A percentile compares a stretch with the other conserved stretches of the same genome.
phyloP scores from a whole-genome alignment of 2,888 invertebrate genomes.

The Lypha dubia region DNA sequence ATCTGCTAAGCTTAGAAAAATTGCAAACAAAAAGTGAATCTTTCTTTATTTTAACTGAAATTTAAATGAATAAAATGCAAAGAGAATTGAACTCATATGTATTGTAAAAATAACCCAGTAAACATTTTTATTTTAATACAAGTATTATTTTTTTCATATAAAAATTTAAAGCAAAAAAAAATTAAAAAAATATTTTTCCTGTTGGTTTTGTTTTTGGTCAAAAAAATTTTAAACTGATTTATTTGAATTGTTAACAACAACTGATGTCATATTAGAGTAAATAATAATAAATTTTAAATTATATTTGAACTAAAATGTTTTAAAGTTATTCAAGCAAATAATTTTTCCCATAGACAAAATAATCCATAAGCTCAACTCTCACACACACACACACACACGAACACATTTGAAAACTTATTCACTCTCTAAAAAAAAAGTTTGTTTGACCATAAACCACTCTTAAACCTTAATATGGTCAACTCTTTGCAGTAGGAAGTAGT shows the following conservation, averaged over 20 bases:
- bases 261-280: conserved; percentile 51
- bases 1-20: conserved; percentile 35
- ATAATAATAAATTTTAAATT: conserved; percentile 2
- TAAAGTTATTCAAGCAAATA: conserved; percentile 39
- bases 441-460: neutral
- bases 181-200: neutral
- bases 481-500: conserved; percentile 1
- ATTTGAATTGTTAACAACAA: conserved; percentile 13
- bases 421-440: neutral
- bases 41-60: neutral
- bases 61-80: conserved; percentile 5
- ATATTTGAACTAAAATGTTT: neutral
- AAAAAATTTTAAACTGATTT: neutral
- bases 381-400: neutral
- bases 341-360: conserved; percentile 4
- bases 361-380: neutral
- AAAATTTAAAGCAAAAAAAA: too few relatives aligned
- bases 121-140: too few relatives aligned
- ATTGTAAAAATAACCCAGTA: conserved; percentile 12
- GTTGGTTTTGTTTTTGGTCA: neutral
- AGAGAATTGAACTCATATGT: neutral
- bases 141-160: too few relatives aligned
- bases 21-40: conserved; percentile 51
- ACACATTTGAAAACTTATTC: neutral
- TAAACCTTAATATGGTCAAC: conserved; percentile 30